Conservation (phyloP, 2,888 invertebrate genomes). For the Odontothrips loti region DNA sequence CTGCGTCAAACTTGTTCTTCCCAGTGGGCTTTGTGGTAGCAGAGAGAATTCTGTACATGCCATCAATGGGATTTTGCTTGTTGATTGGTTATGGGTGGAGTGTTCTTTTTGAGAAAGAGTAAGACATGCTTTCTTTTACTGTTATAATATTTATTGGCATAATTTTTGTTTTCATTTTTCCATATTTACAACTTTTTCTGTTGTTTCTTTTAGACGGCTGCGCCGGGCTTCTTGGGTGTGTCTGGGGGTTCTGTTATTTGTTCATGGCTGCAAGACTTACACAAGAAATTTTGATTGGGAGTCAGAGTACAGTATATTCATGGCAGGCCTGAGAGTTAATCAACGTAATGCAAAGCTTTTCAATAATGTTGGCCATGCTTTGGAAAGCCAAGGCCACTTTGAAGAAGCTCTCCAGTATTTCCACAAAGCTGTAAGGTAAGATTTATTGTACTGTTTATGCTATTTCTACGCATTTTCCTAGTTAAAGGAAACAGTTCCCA, state of each 20-base stretch:
- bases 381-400: conserved; percentile 69
- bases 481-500: no score
- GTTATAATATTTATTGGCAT: not conserved
- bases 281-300: conserved; percentile 89
- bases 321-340: conserved; percentile 83
- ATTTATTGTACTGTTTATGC: conserved; percentile 14
- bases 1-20: conserved; percentile 95
- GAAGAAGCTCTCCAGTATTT: conserved; percentile 84
- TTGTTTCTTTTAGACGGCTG: conserved; percentile 43
- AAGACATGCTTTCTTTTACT: conserved; percentile 35
- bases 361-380: conserved; percentile 94
- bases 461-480: not conserved
- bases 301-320: conserved; percentile 89
- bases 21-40: conserved; percentile 97
- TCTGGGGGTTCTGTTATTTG: conserved; percentile 61
- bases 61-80: conserved; percentile 96
- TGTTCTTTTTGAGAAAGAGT: conserved; percentile 60
- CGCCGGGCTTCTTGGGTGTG: conserved; percentile 63
- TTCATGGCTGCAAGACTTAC: conserved; percentile 82
- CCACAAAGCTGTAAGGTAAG: conserved; percentile 74
- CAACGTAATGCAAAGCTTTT: conserved; percentile 91
- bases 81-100: conserved; percentile 84
- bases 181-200: not conserved
- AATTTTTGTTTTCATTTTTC: conserved; percentile 19
- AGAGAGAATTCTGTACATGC: conserved; percentile 91